These are phyloP conservation scores for Nephrocerus scutellatus DNA, from an alignment of 2,888 invertebrate genomes.

Conservation along the genomic window DNA sequence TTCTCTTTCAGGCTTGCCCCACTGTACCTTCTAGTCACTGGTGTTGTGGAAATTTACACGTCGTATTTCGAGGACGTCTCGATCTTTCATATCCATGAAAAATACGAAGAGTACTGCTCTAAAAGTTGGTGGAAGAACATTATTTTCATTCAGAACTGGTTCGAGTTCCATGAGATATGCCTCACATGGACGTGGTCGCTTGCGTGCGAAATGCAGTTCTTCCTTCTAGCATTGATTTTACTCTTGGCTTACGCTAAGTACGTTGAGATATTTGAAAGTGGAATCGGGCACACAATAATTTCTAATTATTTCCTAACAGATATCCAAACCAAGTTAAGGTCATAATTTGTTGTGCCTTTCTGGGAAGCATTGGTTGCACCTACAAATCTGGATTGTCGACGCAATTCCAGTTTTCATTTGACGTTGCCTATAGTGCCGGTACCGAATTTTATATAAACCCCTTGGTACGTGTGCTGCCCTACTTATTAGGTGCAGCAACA, in stretches of 20 bases:
- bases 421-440: slow-evolving; percentile 42
- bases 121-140: slow-evolving; percentile 47
- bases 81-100: slow-evolving; percentile 45
- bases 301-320: slow-evolving; percentile 22
- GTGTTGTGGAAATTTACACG: slow-evolving; percentile 40
- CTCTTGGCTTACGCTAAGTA: slow-evolving; percentile 44
- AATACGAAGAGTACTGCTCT: slow-evolving; percentile 43
- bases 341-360: slow-evolving; percentile 23
- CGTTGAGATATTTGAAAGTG: slow-evolving; percentile 17
- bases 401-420: slow-evolving; percentile 43
- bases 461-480: slow-evolving; percentile 50
- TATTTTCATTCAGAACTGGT: slow-evolving; percentile 45
- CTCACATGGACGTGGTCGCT: slow-evolving; percentile 49
- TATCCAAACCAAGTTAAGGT: slow-evolving; percentile 34
- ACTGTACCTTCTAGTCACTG: slow-evolving; percentile 40
- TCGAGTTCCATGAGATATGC: slow-evolving; percentile 43
- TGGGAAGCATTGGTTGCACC: slow-evolving; percentile 36
- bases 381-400: slow-evolving; percentile 33
- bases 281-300: neutral
- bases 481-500: slow-evolving; percentile 48
- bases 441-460: slow-evolving; percentile 51
- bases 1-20: slow-evolving; percentile 39
- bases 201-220: slow-evolving; percentile 49
- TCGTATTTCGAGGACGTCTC: slow-evolving; percentile 44
- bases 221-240: slow-evolving; percentile 37